Base-by-base conservation (phyloP, 1,140 invertebrate species). In the Drosophila pallidifrons region DNA sequence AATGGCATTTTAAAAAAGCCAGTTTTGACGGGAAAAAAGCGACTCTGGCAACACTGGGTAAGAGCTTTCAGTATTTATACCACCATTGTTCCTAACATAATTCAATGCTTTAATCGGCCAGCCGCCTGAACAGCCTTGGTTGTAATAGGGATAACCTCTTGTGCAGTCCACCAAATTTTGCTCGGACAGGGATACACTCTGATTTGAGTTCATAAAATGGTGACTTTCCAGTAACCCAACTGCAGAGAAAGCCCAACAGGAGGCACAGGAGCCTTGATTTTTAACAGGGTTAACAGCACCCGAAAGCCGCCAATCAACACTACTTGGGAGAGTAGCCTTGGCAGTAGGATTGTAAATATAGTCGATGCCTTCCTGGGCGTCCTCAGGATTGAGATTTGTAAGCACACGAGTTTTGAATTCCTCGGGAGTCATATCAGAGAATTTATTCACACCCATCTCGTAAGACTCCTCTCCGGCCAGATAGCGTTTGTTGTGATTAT, bases 161-260 rank as follows among this genome's bases (percentile, higher is more conserved):
- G 47, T 49, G 47, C 47, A 60, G 15, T 60, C 57, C 15, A 60
- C 16, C 20, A 60, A 16, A 43, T 60, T 60, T 15, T 60, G 57
- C 0, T 49, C 47, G 47, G 47, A 49, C 5, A 49, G 16, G 13
- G 47, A 52, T 25, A 30, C 28, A 1, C 20, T 13, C 25, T 52
- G 49, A 1, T 16, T 25, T 6, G 20, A 47, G 8, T 28, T n/a
- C 0, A 61, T 5, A 45, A 46, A 25, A 1, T 30, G 41, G 11
- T 45, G 59, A 61, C 32, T 47, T 28, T 61, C 59, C n/a, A 61
- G 41, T 15, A n/a, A 6, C 11, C 59, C 59, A n/a, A 45, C 30
- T 2, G 59, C 32, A 4, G 46, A 28, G 10, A 61, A 61, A 15
- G 32, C 38, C 41, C 43, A 61, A 20, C 46, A 45, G 41, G 59